Conservation (phyloP, 1,140 invertebrate species). For the Scaptomyza hsui region DNA sequence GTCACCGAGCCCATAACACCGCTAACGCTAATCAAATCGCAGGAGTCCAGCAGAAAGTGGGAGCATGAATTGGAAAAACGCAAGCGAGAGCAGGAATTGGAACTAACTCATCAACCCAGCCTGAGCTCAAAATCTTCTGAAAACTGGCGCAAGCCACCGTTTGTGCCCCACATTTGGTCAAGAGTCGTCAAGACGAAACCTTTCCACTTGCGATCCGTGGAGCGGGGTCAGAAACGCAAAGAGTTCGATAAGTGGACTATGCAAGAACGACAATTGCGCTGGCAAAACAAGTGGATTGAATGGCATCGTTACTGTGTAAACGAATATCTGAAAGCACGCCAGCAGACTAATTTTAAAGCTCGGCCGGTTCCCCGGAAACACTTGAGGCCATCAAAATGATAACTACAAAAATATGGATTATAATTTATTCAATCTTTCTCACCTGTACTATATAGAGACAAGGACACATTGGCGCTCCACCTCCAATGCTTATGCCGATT, state of each 20-base stretch:
- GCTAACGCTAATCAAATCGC: slow-evolving; percentile 28
- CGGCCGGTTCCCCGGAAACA: slow-evolving; percentile 50
- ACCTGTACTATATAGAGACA: slow-evolving; percentile 99
- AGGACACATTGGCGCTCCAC: slow-evolving; percentile 97
- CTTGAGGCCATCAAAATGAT: background rate
- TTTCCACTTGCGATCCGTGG: slow-evolving; percentile 28
- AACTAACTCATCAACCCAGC: slow-evolving; percentile 19
- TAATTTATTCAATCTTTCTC: too few species aligned
- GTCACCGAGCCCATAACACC: slow-evolving; percentile 46
- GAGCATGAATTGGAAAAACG: background rate
- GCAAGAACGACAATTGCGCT: slow-evolving; percentile 1
- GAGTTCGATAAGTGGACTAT: slow-evolving; percentile 31
- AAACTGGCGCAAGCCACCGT: slow-evolving; percentile 34
- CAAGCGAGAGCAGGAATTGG: background rate
- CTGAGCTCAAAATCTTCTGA: background rate
- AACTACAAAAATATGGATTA: too few species aligned
- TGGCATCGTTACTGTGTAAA: background rate
- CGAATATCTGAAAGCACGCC: slow-evolving; percentile 32
- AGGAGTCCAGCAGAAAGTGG: slow-evolving; percentile 8
- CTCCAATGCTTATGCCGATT: slow-evolving; percentile 99
- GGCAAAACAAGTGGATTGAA: background rate
- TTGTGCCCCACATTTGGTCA: slow-evolving; percentile 37
- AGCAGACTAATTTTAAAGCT: slow-evolving; percentile 57
- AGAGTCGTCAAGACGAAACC: slow-evolving; percentile 37
- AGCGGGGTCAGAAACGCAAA: slow-evolving; percentile 34